phyloP scores from a whole-genome alignment of 1,140 invertebrate species.

The Ceratoteleas bidentatus region DNA sequence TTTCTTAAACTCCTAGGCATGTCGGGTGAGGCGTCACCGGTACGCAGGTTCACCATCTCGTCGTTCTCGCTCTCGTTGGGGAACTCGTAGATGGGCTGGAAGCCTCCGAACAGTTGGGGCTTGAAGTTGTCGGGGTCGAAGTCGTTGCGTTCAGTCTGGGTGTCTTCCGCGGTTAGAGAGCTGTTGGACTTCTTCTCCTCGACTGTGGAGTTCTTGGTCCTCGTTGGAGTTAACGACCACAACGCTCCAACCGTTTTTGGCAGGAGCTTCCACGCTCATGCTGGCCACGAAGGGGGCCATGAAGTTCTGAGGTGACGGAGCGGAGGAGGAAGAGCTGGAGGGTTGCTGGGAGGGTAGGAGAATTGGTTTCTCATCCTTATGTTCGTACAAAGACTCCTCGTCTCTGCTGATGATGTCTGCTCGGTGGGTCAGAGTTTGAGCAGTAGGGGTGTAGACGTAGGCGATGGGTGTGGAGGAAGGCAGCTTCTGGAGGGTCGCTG shows the following conservation, averaged over 20 bases:
- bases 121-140: conserved; percentile 87
- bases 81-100: conserved; percentile 85
- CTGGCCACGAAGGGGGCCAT: conserved; percentile 88
- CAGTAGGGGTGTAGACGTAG: conserved; percentile 77
- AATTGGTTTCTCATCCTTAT: conserved; percentile 68
- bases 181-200: conserved; percentile 66
- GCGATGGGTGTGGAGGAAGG: conserved; percentile 75
- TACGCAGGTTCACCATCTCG: conserved; percentile 16
- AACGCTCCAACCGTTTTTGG: conserved; percentile 85
- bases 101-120: conserved; percentile 86
- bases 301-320: conserved; percentile 83
- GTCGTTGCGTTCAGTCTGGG: conserved; percentile 72
- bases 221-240: conserved; percentile 77
- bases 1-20: conserved; percentile 59
- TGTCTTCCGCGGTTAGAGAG: conserved; percentile 59
- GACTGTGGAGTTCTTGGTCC: conserved; percentile 59
- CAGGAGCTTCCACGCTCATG: conserved; percentile 81
- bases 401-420: conserved; percentile 58
- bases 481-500: conserved; percentile 75
- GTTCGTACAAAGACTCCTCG: conserved; percentile 38
- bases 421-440: conserved; percentile 62
- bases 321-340: conserved; percentile 78
- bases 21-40: conserved; percentile 24
- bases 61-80: conserved; percentile 66
- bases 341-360: conserved; percentile 78